Base-by-base conservation (phyloP, 2,797 vertebrate species). In the Acipenser oxyrinchus region DNA sequence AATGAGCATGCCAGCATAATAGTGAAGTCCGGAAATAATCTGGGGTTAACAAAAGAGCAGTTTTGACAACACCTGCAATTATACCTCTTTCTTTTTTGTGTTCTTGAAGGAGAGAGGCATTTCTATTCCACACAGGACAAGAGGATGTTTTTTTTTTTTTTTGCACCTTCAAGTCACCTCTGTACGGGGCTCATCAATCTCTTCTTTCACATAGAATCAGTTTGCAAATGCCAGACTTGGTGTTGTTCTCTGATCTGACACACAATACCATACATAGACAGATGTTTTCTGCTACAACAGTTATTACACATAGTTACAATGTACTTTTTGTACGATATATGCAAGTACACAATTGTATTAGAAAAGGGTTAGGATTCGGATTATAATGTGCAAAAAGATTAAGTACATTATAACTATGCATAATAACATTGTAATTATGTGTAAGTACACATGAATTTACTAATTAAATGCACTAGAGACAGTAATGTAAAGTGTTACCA, bases 151-250 rank as follows among this genome's bases (percentile, higher is more conserved):
- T 72, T 72, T 62, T 71, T 69, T 68, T 1, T 52, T 62, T 69
- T 84, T 37, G 23, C 70, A 74, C 76, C 71, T 81, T 82, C 75
- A 79, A 80, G 81, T 88, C 86, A 87, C 82, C 85, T 90, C 89
- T 79, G 70, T 68, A 72, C 64, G 72, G n/a, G 79, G 71, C 76
- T 85, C 81, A 86, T 82, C 82, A 82, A 62, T 85, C 81, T 85
- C 79, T 75, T 75, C 65, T 0, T 71, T 71, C 60, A 60, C 49
- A 74, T 67, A 72, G 72, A 73, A 78, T 80, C 74, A 74, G 72
- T 81, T 76, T 77, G 74, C 78, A 74, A 69, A 65, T 67, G 65
- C 15, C 60, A n/a, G 66, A 51, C 59, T 60, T 64, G 51, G 63
- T 67, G 48, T 55, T 66, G 51, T 62, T 58, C 10, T 15, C 48